These are phyloP conservation scores for Dromiciops gliroides DNA, from an alignment of 2,113 vertebrate species.

Conservation along the genomic window DNA sequence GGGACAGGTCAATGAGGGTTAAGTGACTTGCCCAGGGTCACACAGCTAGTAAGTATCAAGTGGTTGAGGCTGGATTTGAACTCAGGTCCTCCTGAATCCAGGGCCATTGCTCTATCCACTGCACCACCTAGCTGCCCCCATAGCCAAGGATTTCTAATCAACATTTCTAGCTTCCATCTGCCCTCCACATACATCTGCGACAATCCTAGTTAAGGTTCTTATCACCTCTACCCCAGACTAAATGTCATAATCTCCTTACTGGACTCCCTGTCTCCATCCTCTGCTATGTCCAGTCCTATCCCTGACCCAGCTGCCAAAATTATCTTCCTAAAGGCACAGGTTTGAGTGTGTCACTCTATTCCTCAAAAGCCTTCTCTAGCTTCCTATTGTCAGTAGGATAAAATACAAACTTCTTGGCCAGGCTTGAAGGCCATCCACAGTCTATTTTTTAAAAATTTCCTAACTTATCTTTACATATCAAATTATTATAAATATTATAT, in stretches of 20 bases:
- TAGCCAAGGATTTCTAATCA: not conserved
- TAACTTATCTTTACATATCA: not conserved
- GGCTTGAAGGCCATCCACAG: not conserved
- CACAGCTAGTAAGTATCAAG: no score
- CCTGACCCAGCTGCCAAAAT: not conserved
- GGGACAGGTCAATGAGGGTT: no score
- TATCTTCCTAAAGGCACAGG: not conserved
- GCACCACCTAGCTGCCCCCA: no score
- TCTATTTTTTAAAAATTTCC: not conserved
- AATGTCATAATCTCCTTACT: not conserved
- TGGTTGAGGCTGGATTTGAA: no score
- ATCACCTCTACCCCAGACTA: not conserved
- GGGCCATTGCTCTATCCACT: no score
- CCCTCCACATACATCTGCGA: not conserved
- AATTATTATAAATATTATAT: not conserved
- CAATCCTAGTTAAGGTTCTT: not conserved
- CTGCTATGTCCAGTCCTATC: not conserved
- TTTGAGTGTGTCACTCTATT: not conserved
- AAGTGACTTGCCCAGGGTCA: no score
- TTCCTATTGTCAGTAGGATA: not conserved
- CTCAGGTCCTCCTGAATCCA: no score
- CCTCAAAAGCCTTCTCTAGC: not conserved
- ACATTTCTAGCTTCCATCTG: not conserved
- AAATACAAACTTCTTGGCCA: not conserved
- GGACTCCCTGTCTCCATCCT: not conserved